Evolutionary conservation across 2,113 vertebrate species (phyloP), one percentile per base, ranked within the genome.

Genomic region (Axis porcinus): DNA sequence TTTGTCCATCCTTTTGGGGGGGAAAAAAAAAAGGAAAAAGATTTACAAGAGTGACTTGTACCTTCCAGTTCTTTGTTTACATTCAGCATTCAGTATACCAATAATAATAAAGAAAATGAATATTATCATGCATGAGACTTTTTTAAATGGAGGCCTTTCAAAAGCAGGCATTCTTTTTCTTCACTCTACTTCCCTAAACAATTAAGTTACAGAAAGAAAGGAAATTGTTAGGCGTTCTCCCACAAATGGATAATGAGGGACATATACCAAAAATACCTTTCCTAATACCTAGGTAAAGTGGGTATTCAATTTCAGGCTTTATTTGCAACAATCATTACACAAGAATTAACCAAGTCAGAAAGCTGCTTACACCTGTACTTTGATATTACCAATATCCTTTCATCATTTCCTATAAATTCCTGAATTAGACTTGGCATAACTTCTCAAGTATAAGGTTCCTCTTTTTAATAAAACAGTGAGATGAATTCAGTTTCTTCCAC

Each of bases 1-100:
- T 99, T 90, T 99, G 99, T 76, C 99, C 99, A 97, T 99, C 99
- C 99, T 99, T 95, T 93, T 1, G 84, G 3, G 8, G 25, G 12
- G 3, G 3, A 0, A 25, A 19, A 43, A 47, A 50, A 98, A 97
- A 6, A 98, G 89, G 57, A 98, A 91, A 93, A 88, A 81, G 43
- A 57, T 89, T 95, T 50, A 95, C 25, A 36, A 82, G 2, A 50
- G 28, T 62, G 86, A 94, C 43, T 55, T 86, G 64, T 40, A 91
- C 23, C 58, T 91, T 78, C 27, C 96, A 97, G 62, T 67, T 95
- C 17, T 96, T 86, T 64, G 90, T 95, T 94, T 78, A 62, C 55
- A 92, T 96, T 96, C 91, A 96, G n/a, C 45, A 85, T 95, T 95
- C 79, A 89, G 28, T 40, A 55, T 15, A 88, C 17, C 36, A 78